Percentiles rank a stretch among this genome's conserved stretches.
These are phyloP conservation scores for Pardosa pseudoannulata DNA, from an alignment of 2,888 invertebrate species.

Conservation along the genomic window DNA sequence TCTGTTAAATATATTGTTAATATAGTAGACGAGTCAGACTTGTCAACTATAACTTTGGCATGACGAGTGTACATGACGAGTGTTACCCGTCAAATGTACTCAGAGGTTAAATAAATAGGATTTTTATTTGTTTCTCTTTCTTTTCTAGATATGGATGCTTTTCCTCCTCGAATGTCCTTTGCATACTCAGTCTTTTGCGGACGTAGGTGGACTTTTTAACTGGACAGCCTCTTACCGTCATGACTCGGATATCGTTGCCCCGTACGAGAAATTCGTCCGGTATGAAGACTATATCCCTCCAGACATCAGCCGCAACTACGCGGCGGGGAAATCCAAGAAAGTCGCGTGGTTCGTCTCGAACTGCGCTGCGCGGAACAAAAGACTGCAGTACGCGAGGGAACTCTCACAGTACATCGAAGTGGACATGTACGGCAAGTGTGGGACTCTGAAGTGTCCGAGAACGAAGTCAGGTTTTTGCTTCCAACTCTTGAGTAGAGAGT, in stretches of 20 bases:
- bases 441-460: constrained; percentile 88
- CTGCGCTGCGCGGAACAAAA: constrained; percentile 93
- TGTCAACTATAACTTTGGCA: too few species aligned
- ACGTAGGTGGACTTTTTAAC: constrained; percentile 89
- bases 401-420: constrained; percentile 90
- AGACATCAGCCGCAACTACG: constrained; percentile 62
- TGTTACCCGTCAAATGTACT: too few species aligned
- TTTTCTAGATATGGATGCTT: constrained; percentile 86
- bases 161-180: constrained; percentile 97
- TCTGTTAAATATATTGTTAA: too few species aligned
- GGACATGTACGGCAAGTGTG: constrained; percentile 94
- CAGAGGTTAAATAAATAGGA: too few species aligned
- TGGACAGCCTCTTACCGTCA: constrained; percentile 97
- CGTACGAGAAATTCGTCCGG: constrained; percentile 96
- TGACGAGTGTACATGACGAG: too few species aligned
- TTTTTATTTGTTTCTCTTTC: neutral
- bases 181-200: constrained; percentile 89
- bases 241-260: constrained; percentile 96
- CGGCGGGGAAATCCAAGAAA: constrained; percentile 80
- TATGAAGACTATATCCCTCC: constrained; percentile 78
- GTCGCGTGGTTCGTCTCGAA: constrained; percentile 99
- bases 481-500: constrained; percentile 91
- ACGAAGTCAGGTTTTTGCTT: constrained; percentile 87
- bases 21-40: too few species aligned
- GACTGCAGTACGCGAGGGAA: constrained; percentile 91